Evolutionary conservation across 2,888 invertebrate species (phyloP).

Genomic region (Tromatobia lineatoria): DNA sequence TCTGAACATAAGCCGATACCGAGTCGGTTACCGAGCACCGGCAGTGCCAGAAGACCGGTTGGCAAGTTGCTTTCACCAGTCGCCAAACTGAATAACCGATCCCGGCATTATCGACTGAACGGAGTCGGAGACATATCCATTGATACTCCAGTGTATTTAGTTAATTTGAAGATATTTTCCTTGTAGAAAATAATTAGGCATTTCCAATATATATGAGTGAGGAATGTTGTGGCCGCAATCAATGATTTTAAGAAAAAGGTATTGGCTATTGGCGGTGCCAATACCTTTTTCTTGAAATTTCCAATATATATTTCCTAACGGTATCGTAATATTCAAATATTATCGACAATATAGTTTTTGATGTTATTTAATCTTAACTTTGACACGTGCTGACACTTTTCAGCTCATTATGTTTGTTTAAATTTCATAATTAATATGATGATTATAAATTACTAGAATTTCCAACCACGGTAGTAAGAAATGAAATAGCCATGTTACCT

Average conservation of each 20-base stretch:
- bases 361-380: too few relatives aligned
- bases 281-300: too few relatives aligned
- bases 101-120: slow-evolving; percentile 33
- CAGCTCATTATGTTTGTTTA: background rate
- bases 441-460: too few relatives aligned
- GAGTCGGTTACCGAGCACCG: slow-evolving; percentile 33
- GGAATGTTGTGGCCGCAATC: too few relatives aligned
- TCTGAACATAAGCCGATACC: slow-evolving; percentile 32
- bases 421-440: background rate
- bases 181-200: background rate
- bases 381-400: too few relatives aligned
- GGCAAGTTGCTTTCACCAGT: slow-evolving; percentile 19
- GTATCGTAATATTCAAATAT: background rate
- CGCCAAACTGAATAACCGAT: slow-evolving; percentile 9
- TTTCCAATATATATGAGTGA: too few relatives aligned
- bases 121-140: background rate
- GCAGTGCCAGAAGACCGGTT: slow-evolving; percentile 20
- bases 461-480: too few relatives aligned
- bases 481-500: too few relatives aligned
- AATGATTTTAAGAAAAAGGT: too few relatives aligned
- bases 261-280: too few relatives aligned
- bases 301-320: background rate
- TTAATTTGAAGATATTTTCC: background rate
- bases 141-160: background rate
- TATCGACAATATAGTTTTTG: background rate